Evolutionary conservation across 2,888 invertebrate genomes (phyloP), one percentile per base, ranked within the genome.

Genomic region (Nomada fucata): DNA sequence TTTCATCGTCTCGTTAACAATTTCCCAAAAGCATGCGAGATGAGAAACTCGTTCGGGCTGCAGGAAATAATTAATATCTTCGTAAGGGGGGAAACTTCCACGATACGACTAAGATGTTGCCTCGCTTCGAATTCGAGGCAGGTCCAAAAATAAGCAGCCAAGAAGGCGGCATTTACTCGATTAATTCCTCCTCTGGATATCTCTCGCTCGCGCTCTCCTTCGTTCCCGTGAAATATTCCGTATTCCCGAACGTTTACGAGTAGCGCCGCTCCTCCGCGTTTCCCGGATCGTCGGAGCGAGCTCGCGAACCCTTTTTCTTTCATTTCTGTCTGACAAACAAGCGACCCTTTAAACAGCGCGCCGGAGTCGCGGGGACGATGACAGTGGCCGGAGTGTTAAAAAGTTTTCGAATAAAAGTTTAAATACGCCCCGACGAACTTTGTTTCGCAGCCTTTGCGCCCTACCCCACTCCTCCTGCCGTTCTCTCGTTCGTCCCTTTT

Each of bases 401-500:
- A 93, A 93, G 91, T 93, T 93, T 93, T 91, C 91, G 91, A 92
- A 93, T 93, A 92, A 93, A 93, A 93, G 91, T 93, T 93, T 92
- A 92, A 93, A 93, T 92, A 92, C 91, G 90, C 89, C 89, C 83
- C 68, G 80, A 79, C 81, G 89, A 92, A 93, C 89, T 93, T 93
- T 91, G 91, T 90, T 90, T 89, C 89, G 88, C 85, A 72, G 82
- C 76, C 68, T 44, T 76, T 64, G 57, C 53, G 29, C 60, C 59
- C 13, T 20, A 36, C 0, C 52, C 36, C 13, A 3, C 20, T 3
- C 23, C 5, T 4, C 23, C 15, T 23, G 20, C 57, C 52, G 23
- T 13, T 36, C 26, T 10, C 70, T 9, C 23, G 55, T 11, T 9
- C n/a, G 47, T 13, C 50, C 44, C 65, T 26, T 44, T 47, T 50